phyloP scores from a whole-genome alignment of 1,140 invertebrate species.

The Latrodectus geometricus region DNA sequence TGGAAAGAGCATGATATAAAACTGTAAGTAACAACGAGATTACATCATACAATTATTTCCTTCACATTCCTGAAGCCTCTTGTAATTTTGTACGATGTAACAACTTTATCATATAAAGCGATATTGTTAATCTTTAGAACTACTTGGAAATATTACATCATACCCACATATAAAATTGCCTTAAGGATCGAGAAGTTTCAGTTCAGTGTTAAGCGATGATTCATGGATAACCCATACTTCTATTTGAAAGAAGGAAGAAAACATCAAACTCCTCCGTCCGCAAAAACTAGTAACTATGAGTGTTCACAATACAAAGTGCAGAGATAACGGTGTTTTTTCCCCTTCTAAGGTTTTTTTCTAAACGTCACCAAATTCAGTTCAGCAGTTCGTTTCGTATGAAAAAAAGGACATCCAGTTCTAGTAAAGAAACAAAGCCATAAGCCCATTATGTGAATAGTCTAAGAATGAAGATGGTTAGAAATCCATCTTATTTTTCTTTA shows the following conservation, averaged over 20 bases:
- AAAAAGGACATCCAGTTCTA: neutral
- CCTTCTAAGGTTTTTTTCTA: neutral
- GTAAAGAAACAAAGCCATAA: neutral
- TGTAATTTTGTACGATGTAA: neutral
- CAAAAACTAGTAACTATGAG: slow-evolving; percentile 6
- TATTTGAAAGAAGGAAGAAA: neutral
- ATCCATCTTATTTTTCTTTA: neutral
- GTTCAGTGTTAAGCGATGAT: neutral
- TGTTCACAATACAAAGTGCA: slow-evolving; percentile 23
- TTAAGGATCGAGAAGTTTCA: too few species aligned
- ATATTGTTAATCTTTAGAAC: neutral
- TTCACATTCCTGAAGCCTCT: neutral
- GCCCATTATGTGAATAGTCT: neutral
- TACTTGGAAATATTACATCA: neutral
- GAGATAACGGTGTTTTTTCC: neutral
- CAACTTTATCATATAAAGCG: neutral
- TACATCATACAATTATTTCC: neutral
- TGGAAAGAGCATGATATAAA: neutral
- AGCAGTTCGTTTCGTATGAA: neutral
- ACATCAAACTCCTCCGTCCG: neutral
- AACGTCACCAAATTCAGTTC: neutral
- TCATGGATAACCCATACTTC: too few species aligned
- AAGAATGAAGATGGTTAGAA: neutral
- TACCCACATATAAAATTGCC: too few species aligned
- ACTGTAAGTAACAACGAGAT: neutral